Evolutionary conservation across 2,888 invertebrate species (phyloP), one percentile per base, ranked within the genome.

Genomic region (Chloromyia formosa): DNA sequence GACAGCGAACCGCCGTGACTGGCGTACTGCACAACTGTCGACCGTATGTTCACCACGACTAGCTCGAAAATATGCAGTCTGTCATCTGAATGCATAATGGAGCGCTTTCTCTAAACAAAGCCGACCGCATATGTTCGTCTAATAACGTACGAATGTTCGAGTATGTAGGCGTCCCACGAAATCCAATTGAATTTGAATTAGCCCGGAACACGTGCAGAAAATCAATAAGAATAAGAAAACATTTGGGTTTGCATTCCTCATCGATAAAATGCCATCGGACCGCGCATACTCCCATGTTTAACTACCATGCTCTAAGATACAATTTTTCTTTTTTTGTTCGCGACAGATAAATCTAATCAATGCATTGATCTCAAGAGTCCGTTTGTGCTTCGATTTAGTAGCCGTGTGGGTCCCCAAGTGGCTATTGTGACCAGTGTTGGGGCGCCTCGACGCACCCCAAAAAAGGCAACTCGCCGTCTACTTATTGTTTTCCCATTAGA

Each of bases 401-500:
- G 3, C 27, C 20, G 7, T 10, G 10, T 18, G 42, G 18, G 35
- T 45, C 66, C 66, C 69, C 69, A 54, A 69, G 69, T 69, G 69
- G 69, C 54, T 35, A 54, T 54, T 9, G 66, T 66, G 7, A 54
- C 18, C 56, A 35, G 27, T 35, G 27, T 54, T 9, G 66, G 66
- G 66, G 53, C 27, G 27, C 69, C 56, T 16, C 2, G 9, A 7
- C 54, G 16, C 45, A 35, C 27, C 27, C 69, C 54, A 53, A 54
- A 69, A 69, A 56, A 40, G 71, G 58, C 22, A 58, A 71, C 71
- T 58, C 27, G 7, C 23, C 22, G 42, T 27, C 40, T 14, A 56
- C 58, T 71, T 56, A 71, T 71, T 71, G 71, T 71, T 71, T 71
- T 56, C 71, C 40, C 71, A 71, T 71, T 71, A 71, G 12, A 35